Base-by-base conservation (phyloP, 2,113 vertebrate genomes). In the Leptodactylus fuscus region DNA sequence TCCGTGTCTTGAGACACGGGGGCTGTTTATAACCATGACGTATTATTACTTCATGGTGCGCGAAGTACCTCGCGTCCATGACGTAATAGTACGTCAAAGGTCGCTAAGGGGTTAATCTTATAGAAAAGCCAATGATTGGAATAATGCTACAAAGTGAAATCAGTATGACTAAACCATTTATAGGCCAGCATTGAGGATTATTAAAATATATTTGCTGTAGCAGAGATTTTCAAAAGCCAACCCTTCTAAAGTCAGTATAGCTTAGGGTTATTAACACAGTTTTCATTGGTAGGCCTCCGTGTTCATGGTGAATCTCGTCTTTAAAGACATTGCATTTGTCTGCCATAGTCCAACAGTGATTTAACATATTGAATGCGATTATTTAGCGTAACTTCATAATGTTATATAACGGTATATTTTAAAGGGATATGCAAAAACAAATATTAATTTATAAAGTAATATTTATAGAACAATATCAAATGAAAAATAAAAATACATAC, bases 121-220 rank as follows among this genome's bases (percentile, higher is more conserved):
- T 41, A 55, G 32, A 71, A 70, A 27, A n/a, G 29, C 22, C 22
- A 74, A n/a, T 83, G 34, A 82, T 74, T 74, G 70, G 15, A 75
- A 55, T 36, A 79, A 79, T 41, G 32, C 13, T 60, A 38, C 18
- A 58, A 41, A 83, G 36, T 60, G 20, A 55, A 58, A 20, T 12
- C n/a, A 27, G 29, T 7, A 73, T 58, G 49, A 60, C 48, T 44
- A 73, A 74, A 32, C 13, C 11, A 71, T 55, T 73, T 32, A 18
- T 5, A 44, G 22, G 70, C 15, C 70, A 71, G 8, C 16, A 73
- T 5, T 9, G 22, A 15, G 48, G 27, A 32, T 78, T 36, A 78
- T 29, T 32, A 51, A 51, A 53, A 55, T 53, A n/a, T 78, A 78
- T 55, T 10, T 41, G 41, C 32, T 41, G 8, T 58, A 32, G 29